Percentiles rank a stretch among this genome's conserved stretches.
phyloP scores from a whole-genome alignment of 2,797 vertebrate genomes.

The Pseudomugil tenellus region DNA sequence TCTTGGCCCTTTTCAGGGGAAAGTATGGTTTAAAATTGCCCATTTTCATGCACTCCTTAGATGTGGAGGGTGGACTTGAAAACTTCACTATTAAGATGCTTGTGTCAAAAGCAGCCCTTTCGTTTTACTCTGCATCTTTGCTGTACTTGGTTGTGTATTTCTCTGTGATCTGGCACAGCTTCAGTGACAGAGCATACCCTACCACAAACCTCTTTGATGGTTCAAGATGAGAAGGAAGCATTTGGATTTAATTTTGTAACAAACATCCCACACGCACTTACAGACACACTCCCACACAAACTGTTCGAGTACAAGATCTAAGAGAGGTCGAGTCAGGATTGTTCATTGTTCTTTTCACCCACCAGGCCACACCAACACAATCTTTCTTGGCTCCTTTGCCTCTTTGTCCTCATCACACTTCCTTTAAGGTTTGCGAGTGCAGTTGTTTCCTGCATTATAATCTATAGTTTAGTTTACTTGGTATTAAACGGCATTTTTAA shows the following conservation, averaged over 20 bases:
- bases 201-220: slow-evolving; percentile 61
- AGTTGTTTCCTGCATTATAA: slow-evolving; percentile 3
- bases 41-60: slow-evolving; percentile 68
- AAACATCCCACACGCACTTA: slow-evolving; percentile 16
- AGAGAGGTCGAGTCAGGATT: slow-evolving; percentile 54
- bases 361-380: background rate
- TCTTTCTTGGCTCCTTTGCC: slow-evolving; percentile 18
- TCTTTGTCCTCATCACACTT: slow-evolving; percentile 28
- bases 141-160: slow-evolving; percentile 51
- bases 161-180: slow-evolving; percentile 56
- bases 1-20: slow-evolving; percentile 70
- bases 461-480: slow-evolving; percentile 1
- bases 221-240: slow-evolving; percentile 42
- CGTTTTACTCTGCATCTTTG: slow-evolving; percentile 22
- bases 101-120: slow-evolving; percentile 63
- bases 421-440: slow-evolving; percentile 9
- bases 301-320: slow-evolving; percentile 39
- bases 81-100: slow-evolving; percentile 49
- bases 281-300: slow-evolving; percentile 9
- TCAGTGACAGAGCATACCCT: slow-evolving; percentile 54
- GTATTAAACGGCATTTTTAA: background rate
- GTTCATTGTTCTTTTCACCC: slow-evolving; percentile 45
- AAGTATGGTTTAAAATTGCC: slow-evolving; percentile 41
- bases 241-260: slow-evolving; percentile 56
- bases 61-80: slow-evolving; percentile 72